Percentiles rank a stretch among this genome's conserved stretches.
Evolutionary conservation across 2,888 invertebrate genomes (phyloP).

Genomic region (Tachina grossa): DNA sequence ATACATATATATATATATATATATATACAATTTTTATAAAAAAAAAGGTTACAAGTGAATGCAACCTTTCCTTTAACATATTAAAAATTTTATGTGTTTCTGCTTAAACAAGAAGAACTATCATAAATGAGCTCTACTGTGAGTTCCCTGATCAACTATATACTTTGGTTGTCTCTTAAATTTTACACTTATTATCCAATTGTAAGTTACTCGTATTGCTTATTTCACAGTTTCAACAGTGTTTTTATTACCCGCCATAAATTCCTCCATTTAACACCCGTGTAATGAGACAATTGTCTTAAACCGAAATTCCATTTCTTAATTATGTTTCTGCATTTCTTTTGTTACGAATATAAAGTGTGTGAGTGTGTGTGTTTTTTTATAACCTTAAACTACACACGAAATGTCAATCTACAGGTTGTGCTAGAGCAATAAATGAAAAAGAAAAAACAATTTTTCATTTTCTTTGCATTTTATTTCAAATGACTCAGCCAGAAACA

Average conservation of each 20-base stretch:
- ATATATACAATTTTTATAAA: no score
- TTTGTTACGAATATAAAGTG: neutral
- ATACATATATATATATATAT: no score
- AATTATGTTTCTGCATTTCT: constrained; percentile 34
- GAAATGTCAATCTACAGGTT: constrained; percentile 53
- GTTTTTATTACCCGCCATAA: constrained; percentile 27
- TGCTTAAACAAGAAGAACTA: no score
- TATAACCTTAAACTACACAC: constrained; percentile 17
- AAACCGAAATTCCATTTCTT: constrained; percentile 48
- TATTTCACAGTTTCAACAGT: neutral
- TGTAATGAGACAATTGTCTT: constrained; percentile 50
- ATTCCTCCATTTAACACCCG: constrained; percentile 16
- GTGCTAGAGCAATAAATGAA: neutral
- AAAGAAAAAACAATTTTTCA: neutral
- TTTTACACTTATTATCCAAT: neutral
- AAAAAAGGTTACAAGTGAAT: no score
- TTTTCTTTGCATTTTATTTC: constrained; percentile 4
- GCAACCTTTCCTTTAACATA: no score
- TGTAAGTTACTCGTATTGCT: neutral
- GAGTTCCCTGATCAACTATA: neutral
- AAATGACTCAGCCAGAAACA: constrained; percentile 50
- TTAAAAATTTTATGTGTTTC: no score
- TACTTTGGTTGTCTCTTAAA: neutral
- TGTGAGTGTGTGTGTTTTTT: neutral
- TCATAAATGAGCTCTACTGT: neutral